Conservation (phyloP, 2,797 vertebrate genomes). For the Phyllotis vaccarum region DNA sequence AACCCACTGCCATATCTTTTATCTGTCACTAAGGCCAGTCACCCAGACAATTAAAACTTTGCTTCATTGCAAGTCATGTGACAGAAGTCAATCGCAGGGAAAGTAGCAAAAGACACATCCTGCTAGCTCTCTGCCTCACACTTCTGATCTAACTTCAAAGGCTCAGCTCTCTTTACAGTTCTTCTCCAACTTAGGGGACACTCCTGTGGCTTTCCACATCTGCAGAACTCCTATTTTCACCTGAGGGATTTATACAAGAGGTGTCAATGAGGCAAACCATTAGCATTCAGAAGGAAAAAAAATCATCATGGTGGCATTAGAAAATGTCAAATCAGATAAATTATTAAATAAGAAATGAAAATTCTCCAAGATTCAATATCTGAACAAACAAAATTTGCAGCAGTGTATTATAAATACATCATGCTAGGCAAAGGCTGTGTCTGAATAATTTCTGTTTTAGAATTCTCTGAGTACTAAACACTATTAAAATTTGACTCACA, state of each 20-base stretch:
- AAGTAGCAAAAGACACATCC: not conserved
- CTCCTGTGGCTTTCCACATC: not conserved
- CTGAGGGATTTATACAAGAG: not conserved
- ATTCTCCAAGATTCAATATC: not conserved
- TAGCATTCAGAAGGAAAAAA: not conserved
- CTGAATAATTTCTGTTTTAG: not conserved
- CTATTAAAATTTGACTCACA: not conserved
- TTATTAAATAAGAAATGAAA: not conserved
- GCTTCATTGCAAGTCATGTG: not conserved
- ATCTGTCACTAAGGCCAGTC: conserved; percentile 39
- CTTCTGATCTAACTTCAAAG: conserved; percentile 33
- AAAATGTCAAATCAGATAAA: conserved; percentile 27
- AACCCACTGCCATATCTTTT: conserved; percentile 39
- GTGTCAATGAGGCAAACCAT: not conserved
- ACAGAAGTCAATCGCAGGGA: not conserved
- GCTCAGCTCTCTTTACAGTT: not conserved
- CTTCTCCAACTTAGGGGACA: not conserved
- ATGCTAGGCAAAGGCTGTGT: not conserved
- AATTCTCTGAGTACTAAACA: not conserved
- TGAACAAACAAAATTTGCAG: not conserved
- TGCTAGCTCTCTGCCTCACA: not conserved
- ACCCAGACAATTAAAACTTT: not conserved
- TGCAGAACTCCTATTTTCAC: not conserved
- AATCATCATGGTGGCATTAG: not conserved
- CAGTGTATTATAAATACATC: not conserved